A percentile compares a stretch with the other conserved stretches of the same genome.
Conservation (phyloP, 1,140 invertebrate species). For the Sinonovacula constricta region DNA sequence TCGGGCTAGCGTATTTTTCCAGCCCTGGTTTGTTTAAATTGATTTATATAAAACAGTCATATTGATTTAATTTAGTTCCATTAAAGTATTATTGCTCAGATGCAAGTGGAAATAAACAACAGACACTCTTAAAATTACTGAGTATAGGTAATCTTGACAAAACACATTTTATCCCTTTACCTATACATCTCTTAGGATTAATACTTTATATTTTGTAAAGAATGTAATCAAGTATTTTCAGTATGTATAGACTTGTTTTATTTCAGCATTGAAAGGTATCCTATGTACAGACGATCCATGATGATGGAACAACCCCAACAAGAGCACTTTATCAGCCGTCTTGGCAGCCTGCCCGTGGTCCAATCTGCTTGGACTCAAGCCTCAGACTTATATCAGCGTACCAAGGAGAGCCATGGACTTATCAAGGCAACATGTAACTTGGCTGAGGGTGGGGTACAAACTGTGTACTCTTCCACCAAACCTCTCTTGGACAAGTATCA, state of each 20-base stretch:
- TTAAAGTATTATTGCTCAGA: too few species aligned
- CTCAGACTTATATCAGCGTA: conserved; percentile 51
- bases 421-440: conserved; percentile 49
- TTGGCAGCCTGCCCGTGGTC: conserved; percentile 55
- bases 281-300: conserved; percentile 52
- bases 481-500: conserved; percentile 56
- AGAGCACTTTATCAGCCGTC: conserved; percentile 53
- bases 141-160: neutral
- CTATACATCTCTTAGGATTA: neutral
- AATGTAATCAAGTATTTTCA: neutral
- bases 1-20: too few species aligned
- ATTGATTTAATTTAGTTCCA: too few species aligned
- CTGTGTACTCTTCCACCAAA: conserved; percentile 41
- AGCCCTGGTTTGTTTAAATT: too few species aligned
- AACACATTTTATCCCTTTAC: neutral
- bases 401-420: conserved; percentile 53
- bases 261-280: neutral
- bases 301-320: conserved; percentile 39
- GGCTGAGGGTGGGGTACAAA: conserved; percentile 53
- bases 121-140: neutral
- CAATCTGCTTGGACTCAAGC: conserved; percentile 51
- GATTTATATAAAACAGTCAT: too few species aligned
- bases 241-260: neutral
- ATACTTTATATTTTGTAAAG: neutral
- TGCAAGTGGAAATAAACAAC: neutral